Evolutionary conservation across 2,113 vertebrate species (phyloP).

Genomic region (Rynchops niger): DNA sequence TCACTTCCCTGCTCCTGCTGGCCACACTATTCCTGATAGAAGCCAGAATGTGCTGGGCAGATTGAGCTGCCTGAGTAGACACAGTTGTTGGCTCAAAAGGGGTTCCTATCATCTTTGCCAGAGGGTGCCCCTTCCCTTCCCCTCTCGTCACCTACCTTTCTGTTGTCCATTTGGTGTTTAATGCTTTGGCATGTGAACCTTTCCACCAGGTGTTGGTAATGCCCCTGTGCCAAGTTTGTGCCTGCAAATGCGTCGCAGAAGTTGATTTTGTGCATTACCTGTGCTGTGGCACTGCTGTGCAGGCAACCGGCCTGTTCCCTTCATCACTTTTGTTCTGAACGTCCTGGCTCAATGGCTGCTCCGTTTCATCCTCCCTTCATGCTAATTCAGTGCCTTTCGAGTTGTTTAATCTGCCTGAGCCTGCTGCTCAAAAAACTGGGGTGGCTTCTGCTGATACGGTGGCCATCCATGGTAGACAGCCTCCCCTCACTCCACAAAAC

Average conservation of each 20-base stretch:
- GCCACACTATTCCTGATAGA: too few relatives aligned
- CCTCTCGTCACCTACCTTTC: background rate
- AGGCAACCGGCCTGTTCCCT: background rate
- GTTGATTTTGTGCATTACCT: background rate
- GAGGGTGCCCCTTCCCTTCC: background rate
- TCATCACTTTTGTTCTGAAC: background rate
- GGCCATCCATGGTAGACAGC: background rate
- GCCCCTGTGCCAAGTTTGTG: background rate
- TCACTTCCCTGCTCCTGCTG: too few relatives aligned
- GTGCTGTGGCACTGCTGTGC: background rate
- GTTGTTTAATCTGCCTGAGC: background rate
- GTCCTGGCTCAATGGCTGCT: background rate
- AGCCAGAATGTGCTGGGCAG: background rate
- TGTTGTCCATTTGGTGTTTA: background rate
- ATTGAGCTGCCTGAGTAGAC: background rate
- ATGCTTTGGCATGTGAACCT: background rate
- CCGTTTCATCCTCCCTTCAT: background rate
- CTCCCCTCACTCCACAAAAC: background rate
- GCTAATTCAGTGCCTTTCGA: background rate
- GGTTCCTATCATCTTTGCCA: background rate
- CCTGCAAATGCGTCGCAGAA: background rate
- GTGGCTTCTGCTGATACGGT: background rate
- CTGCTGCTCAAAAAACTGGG: background rate
- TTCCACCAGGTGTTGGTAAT: background rate
- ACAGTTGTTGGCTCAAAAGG: background rate